These are phyloP conservation scores for Drosophila hydei DNA, from an alignment of 1,140 invertebrate species.

Conservation along the genomic window DNA sequence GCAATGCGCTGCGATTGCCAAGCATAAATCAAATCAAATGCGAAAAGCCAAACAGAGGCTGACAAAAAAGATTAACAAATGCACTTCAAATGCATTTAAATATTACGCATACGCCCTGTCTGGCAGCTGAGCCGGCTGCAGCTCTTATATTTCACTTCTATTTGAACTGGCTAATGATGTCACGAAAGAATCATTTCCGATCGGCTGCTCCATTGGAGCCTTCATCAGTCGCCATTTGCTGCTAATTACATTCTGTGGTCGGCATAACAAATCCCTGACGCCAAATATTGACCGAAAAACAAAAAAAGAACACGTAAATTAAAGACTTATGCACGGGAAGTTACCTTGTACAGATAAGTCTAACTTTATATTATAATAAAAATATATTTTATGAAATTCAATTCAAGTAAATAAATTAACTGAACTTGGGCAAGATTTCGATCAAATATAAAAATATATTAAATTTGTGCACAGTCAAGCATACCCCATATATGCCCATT, in stretches of 20 bases:
- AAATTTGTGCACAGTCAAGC: no score
- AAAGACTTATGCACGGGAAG: no score
- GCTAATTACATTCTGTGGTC: constrained; percentile 80
- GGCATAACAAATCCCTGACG: constrained; percentile 74
- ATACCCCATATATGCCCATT: not conserved
- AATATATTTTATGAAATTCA: no score
- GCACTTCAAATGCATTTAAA: constrained; percentile 7
- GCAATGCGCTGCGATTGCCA: constrained; percentile 13
- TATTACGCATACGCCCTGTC: constrained; percentile 37
- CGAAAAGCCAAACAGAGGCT: constrained; percentile 3
- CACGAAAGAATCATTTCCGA: not conserved
- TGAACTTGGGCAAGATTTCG: no score
- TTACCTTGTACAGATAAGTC: no score
- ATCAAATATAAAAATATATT: no score
- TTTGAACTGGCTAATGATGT: constrained; percentile 10
- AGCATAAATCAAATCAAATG: constrained; percentile 65
- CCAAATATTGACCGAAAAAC: constrained; percentile 8
- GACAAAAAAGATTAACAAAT: not conserved
- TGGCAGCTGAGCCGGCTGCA: no score
- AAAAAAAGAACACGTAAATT: constrained; percentile 11
- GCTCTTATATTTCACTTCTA: not conserved
- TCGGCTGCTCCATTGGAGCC: not conserved
- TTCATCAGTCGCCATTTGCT: constrained; percentile 69
- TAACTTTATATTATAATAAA: no score
- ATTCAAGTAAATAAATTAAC: no score